Conservation (phyloP, 1,140 invertebrate genomes). For the Diploscapter pachys region DNA sequence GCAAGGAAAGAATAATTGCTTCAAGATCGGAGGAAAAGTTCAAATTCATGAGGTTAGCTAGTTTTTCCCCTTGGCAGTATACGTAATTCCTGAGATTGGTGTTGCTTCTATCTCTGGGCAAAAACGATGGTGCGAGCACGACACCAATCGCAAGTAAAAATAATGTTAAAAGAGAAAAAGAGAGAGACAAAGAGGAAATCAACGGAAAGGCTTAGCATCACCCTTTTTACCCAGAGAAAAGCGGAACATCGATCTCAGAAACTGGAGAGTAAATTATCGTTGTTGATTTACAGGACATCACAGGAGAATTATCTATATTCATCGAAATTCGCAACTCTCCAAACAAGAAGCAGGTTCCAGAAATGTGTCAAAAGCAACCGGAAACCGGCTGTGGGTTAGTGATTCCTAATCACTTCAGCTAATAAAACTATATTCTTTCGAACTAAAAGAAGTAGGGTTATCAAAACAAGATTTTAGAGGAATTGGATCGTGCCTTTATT, state of each 20-base stretch:
- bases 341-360: conserved; percentile 55
- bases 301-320: conserved; percentile 58
- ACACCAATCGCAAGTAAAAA: too few species aligned
- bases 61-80: background rate
- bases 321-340: conserved; percentile 51
- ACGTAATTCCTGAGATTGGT: too few species aligned
- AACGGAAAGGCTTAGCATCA: too few species aligned
- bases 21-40: conserved; percentile 54
- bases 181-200: too few species aligned
- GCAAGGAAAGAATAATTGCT: conserved; percentile 39
- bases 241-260: background rate
- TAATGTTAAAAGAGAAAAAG: too few species aligned
- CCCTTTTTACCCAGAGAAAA: background rate
- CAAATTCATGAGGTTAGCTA: conserved; percentile 36
- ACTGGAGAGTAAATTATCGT: background rate
- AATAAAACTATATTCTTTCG: background rate
- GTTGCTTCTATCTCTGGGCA: too few species aligned
- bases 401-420: background rate
- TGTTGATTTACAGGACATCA: conserved; percentile 45
- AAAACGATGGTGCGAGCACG: too few species aligned
- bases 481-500: conserved; percentile 51
- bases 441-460: background rate
- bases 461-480: background rate
- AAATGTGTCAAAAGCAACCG: conserved; percentile 49
- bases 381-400: conserved; percentile 50